phyloP scores from a whole-genome alignment of 2,888 invertebrate species.

The Isoperla grammatica region DNA sequence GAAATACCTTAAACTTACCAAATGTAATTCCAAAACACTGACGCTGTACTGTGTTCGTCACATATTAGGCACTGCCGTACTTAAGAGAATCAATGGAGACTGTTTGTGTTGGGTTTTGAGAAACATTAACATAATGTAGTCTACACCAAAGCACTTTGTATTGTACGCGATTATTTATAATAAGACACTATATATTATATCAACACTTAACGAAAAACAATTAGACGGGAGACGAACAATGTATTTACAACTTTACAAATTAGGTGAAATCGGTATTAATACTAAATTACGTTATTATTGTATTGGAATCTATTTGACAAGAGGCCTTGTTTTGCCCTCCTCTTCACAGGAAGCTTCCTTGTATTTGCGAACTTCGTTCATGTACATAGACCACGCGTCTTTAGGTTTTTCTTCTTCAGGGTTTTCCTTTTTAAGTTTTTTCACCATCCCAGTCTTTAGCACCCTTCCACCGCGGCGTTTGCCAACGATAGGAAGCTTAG shows the following conservation, averaged over 20 bases:
- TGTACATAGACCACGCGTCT: slow-evolving; percentile 89
- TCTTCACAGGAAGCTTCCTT: slow-evolving; percentile 89
- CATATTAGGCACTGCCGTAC: background rate
- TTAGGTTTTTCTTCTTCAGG: slow-evolving; percentile 55
- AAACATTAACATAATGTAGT: background rate
- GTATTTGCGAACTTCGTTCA: slow-evolving; percentile 90
- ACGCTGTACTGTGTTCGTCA: background rate
- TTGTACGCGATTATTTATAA: background rate
- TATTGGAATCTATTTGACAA: slow-evolving; percentile 67
- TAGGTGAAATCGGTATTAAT: background rate
- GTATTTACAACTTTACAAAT: background rate
- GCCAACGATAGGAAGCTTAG: slow-evolving; percentile 56
- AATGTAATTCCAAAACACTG: background rate
- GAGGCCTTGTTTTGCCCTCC: slow-evolving; percentile 78
- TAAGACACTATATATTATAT: background rate
- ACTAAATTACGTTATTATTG: background rate
- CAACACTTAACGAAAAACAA: background rate
- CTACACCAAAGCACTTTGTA: background rate
- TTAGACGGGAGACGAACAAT: too few species aligned
- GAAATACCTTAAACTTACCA: background rate
- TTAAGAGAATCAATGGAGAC: background rate
- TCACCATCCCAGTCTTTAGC: slow-evolving; percentile 83
- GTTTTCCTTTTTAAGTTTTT: slow-evolving; percentile 66
- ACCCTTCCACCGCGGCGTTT: slow-evolving; percentile 82
- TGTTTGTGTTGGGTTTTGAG: background rate